phyloP scores from a whole-genome alignment of 2,888 invertebrate genomes.

The Torymus auratus region DNA sequence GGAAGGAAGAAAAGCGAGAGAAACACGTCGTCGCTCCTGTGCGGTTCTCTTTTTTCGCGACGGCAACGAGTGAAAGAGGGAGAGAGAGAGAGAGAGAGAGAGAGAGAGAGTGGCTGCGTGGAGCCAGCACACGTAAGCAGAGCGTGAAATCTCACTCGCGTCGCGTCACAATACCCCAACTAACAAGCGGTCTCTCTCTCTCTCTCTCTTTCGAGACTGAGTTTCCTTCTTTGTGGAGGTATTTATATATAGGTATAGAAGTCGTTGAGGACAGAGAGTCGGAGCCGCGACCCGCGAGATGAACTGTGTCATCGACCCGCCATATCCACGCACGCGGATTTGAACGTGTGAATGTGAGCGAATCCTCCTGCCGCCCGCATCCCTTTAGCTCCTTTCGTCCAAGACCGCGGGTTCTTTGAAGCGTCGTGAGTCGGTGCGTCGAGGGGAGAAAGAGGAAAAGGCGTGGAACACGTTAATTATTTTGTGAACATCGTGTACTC shows the following conservation, averaged over 20 bases:
- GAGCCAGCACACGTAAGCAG: background rate
- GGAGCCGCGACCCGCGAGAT: too few relatives aligned
- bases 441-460: too few relatives aligned
- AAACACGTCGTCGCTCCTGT: background rate
- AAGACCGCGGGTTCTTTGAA: too few relatives aligned
- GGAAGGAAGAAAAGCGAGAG: too few relatives aligned
- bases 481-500: conserved; percentile 22
- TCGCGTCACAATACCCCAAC: conserved; percentile 16
- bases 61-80: too few relatives aligned
- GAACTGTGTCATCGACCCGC: too few relatives aligned
- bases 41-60: background rate
- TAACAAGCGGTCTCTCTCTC: conserved; percentile 24
- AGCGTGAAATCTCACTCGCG: conserved; percentile 8
- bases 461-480: conserved; percentile 29
- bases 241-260: too few relatives aligned
- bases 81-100: too few relatives aligned
- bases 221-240: too few relatives aligned
- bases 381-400: conserved; percentile 3
- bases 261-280: background rate
- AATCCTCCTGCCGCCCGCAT: background rate
- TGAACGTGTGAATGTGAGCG: background rate
- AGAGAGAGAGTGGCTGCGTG: background rate
- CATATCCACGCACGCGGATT: conserved; percentile 1
- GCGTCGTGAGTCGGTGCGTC: too few relatives aligned
- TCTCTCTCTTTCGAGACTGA: too few relatives aligned